Percentiles rank a stretch among this genome's conserved stretches.
These are phyloP conservation scores for Corythoichthys haematopterus DNA, from an alignment of 2,113 vertebrate species.

Conservation along the genomic window DNA sequence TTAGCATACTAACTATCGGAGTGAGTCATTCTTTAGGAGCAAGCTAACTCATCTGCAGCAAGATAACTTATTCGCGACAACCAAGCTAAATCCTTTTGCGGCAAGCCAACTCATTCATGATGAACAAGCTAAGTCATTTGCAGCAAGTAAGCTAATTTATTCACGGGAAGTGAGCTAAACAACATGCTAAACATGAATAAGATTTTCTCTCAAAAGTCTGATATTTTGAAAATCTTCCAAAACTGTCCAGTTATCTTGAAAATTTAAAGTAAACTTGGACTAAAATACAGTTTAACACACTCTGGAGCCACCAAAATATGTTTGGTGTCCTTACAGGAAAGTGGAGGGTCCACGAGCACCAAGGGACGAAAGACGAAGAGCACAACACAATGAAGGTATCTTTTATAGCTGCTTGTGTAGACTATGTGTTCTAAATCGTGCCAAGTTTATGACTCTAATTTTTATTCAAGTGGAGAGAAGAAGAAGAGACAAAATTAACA, in stretches of 20 bases:
- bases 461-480: conserved; percentile 79
- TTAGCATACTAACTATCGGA: too few species aligned
- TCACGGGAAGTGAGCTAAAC: too few species aligned
- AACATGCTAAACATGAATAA: neutral
- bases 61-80: too few species aligned
- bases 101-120: too few species aligned
- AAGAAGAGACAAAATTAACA: conserved; percentile 90
- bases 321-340: conserved; percentile 71
- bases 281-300: neutral
- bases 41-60: too few species aligned
- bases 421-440: too few species aligned
- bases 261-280: neutral
- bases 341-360: conserved; percentile 83
- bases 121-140: neutral
- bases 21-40: too few species aligned
- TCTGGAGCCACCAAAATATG: neutral
- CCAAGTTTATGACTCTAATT: neutral
- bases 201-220: neutral
- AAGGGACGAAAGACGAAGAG: conserved; percentile 82
- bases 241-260: neutral
- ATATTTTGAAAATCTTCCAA: neutral
- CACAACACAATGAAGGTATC: conserved; percentile 88
- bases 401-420: neutral
- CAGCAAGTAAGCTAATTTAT: neutral
- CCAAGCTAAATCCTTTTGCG: too few species aligned